Conservation (phyloP, 1,140 invertebrate genomes). For the Babylonia areolata region DNA sequence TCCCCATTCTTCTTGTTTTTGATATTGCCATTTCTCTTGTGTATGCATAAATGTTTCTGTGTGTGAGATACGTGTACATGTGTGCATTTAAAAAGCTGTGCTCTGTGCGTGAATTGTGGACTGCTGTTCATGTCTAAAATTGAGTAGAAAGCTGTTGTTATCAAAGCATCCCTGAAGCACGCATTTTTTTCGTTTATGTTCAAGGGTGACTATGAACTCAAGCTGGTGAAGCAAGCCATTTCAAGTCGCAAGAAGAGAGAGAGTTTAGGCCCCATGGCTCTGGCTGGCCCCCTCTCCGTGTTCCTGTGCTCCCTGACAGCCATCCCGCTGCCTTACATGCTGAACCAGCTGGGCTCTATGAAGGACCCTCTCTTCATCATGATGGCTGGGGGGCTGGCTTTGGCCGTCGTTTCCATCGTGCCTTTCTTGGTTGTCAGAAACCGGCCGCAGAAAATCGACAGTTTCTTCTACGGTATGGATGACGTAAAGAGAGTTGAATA, state of each 20-base stretch:
- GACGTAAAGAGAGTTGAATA: background rate
- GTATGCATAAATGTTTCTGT: too few relatives aligned
- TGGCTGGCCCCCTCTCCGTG: slow-evolving; percentile 46
- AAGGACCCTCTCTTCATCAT: slow-evolving; percentile 47
- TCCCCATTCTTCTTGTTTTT: too few relatives aligned
- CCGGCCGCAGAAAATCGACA: slow-evolving; percentile 45
- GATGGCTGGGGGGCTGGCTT: slow-evolving; percentile 35
- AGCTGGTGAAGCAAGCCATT: too few relatives aligned
- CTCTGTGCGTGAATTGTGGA: too few relatives aligned
- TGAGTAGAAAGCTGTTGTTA: too few relatives aligned
- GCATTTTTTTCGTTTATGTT: too few relatives aligned
- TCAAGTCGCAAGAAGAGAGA: background rate
- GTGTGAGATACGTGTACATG: too few relatives aligned
- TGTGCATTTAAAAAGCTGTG: too few relatives aligned
- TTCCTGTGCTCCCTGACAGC: slow-evolving; percentile 54
- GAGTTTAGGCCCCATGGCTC: slow-evolving; percentile 29
- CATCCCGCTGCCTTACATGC: slow-evolving; percentile 51
- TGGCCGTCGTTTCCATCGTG: slow-evolving; percentile 37
- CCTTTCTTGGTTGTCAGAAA: slow-evolving; percentile 42
- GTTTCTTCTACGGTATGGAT: slow-evolving; percentile 54
- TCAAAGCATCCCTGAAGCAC: too few relatives aligned
- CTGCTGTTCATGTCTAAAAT: too few relatives aligned
- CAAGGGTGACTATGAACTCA: too few relatives aligned
- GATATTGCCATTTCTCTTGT: too few relatives aligned
- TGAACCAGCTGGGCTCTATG: slow-evolving; percentile 45